A percentile compares a stretch with the other conserved stretches of the same genome.
Evolutionary conservation across 2,888 invertebrate genomes (phyloP).

Genomic region (Heliconius cydno): DNA sequence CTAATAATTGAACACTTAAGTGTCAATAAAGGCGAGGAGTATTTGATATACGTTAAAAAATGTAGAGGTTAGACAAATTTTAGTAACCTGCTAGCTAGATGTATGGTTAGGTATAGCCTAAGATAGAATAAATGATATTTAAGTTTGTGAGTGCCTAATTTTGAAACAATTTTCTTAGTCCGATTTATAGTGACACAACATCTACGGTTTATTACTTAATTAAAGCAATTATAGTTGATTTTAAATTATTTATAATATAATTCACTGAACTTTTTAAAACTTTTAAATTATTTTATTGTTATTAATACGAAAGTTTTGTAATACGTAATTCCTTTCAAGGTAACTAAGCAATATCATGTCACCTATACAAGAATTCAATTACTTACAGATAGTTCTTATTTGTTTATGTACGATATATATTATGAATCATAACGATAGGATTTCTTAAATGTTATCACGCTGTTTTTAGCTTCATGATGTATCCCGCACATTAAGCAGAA

Average conservation of each 20-base stretch:
- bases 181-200: neutral
- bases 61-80: neutral
- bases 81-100: neutral
- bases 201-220: too few species aligned
- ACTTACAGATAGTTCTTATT: neutral
- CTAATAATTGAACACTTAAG: too few species aligned
- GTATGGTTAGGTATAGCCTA: too few species aligned
- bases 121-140: too few species aligned
- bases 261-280: neutral
- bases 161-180: neutral
- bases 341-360: neutral
- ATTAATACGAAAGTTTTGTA: slow-evolving; percentile 3
- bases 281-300: neutral
- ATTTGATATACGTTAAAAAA: neutral
- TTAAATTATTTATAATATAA: neutral
- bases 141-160: too few species aligned
- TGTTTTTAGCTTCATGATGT: neutral
- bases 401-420: neutral
- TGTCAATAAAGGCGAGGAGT: too few species aligned
- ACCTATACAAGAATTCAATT: slow-evolving; percentile 18
- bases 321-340: slow-evolving; percentile 16
- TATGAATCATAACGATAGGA: neutral
- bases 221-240: too few species aligned
- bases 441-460: neutral
- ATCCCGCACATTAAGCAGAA: neutral